Evolutionary conservation across 1,140 invertebrate species (phyloP), one percentile per base, ranked within the genome.

Genomic region (Laodelphax striatellus): DNA sequence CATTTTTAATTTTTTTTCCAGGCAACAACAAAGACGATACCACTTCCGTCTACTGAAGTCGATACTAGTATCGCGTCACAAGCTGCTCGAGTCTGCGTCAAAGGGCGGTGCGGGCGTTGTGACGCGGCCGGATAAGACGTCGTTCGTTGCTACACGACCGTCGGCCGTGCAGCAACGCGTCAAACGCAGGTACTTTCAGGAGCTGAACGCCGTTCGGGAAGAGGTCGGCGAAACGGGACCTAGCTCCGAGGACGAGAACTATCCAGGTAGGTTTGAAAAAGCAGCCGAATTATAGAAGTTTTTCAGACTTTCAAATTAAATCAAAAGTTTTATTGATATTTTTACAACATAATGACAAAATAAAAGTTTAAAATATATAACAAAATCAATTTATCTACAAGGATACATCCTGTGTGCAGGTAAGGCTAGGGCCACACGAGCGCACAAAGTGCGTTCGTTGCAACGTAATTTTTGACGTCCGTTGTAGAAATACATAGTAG

Each of bases 171-270:
- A 76, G 64, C 76, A 64, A 63, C 73, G 62, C 67, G 79, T 70
- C 57, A 80, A 64, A 71, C 78, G 52, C 71, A 75, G 61, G 54
- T 82, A 81, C 70, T 80, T 79, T 41, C 73, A 76, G 41, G 74
- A 79, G 52, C 71, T 83, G 19, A 66, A 75, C 21, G 75, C 77
- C 50, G 74, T 80, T 5, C 66, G 73, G 64, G 71, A 72, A 70
- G 75, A 80, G 74, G 79, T 86, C 43, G 85, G 83, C 54, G 76
- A 84, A 65, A 68, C 77, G 67, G 77, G 82, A 66, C 80, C 84
- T 63, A 81, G 83, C 68, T 83, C 86, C 62, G 80, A 84, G 64
- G 79, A 84, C 79, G 81, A 87, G 67, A 82, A 82, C 67, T 86
- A 83, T 73, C 81, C 74, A 62, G 73, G 73, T 75, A 64, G 58